phyloP scores from a whole-genome alignment of 2,113 vertebrate species.

The Megaleporinus macrocephalus region DNA sequence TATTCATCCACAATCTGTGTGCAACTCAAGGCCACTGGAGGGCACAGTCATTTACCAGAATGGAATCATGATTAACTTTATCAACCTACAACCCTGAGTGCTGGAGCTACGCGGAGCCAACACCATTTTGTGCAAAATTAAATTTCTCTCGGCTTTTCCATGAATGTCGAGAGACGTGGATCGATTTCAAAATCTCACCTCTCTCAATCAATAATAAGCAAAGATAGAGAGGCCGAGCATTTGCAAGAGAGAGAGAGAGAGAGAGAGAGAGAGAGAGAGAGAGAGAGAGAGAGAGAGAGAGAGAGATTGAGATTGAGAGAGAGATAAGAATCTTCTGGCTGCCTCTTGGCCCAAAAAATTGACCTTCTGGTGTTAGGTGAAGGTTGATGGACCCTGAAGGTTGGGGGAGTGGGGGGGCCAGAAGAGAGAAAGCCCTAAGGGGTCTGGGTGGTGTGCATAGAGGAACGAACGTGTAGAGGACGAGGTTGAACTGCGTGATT shows the following conservation, averaged over 20 bases:
- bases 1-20: constrained; percentile 22
- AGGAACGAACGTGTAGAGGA: neutral
- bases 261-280: too few species aligned
- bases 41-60: constrained; percentile 49
- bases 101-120: constrained; percentile 28
- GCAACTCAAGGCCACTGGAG: constrained; percentile 47
- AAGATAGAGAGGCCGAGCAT: constrained; percentile 6
- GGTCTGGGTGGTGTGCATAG: neutral
- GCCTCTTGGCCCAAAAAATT: constrained; percentile 6
- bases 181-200: constrained; percentile 58
- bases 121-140: constrained; percentile 49
- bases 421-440: neutral
- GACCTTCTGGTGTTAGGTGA: constrained; percentile 23
- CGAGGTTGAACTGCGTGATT: neutral
- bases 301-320: too few species aligned
- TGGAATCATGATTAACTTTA: constrained; percentile 49
- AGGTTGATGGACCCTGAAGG: constrained; percentile 34
- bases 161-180: constrained; percentile 49
- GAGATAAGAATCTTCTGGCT: constrained; percentile 2
- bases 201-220: constrained; percentile 56
- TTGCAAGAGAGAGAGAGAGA: neutral
- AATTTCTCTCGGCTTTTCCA: constrained; percentile 47
- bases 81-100: constrained; percentile 42
- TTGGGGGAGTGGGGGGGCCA: neutral
- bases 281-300: too few species aligned